Percentiles rank a stretch among this genome's conserved stretches.
phyloP scores from a whole-genome alignment of 2,888 invertebrate species.

The Drosophila mimica region DNA sequence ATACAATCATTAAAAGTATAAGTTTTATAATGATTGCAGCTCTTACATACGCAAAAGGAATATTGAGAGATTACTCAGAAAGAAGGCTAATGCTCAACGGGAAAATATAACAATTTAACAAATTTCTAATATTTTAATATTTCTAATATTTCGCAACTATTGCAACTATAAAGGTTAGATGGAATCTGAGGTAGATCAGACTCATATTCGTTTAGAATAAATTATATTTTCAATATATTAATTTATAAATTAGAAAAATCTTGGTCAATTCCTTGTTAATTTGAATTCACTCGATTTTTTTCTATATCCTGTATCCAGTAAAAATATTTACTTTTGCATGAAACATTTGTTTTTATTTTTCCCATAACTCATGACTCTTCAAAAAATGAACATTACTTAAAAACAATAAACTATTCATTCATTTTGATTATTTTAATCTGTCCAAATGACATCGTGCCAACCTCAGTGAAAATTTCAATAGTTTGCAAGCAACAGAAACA shows the following conservation, averaged over 20 bases:
- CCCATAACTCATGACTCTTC: too few relatives aligned
- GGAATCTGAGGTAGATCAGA: too few relatives aligned
- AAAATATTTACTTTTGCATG: not conserved
- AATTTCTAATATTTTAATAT: not conserved
- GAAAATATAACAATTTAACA: not conserved
- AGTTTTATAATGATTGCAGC: not conserved
- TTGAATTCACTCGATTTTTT: not conserved
- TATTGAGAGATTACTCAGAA: not conserved
- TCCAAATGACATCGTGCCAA: not conserved
- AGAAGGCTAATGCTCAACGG: not conserved
- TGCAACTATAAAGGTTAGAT: not conserved
- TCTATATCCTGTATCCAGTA: not conserved
- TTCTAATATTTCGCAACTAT: not conserved
- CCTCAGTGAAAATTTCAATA: not conserved
- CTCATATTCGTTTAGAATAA: too few relatives aligned
- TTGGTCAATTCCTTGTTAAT: not conserved
- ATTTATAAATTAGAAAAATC: not conserved
- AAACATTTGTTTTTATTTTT: too few relatives aligned
- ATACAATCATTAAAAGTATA: not conserved
- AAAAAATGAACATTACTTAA: too few relatives aligned
- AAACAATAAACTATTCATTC: too few relatives aligned
- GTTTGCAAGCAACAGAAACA: too few relatives aligned
- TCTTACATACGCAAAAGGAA: not conserved
- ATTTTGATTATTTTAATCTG: not conserved
- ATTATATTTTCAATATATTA: too few relatives aligned